A percentile compares a stretch with the other conserved stretches of the same genome.
phyloP scores from a whole-genome alignment of 1,140 invertebrate species.

The Psix sp. region DNA sequence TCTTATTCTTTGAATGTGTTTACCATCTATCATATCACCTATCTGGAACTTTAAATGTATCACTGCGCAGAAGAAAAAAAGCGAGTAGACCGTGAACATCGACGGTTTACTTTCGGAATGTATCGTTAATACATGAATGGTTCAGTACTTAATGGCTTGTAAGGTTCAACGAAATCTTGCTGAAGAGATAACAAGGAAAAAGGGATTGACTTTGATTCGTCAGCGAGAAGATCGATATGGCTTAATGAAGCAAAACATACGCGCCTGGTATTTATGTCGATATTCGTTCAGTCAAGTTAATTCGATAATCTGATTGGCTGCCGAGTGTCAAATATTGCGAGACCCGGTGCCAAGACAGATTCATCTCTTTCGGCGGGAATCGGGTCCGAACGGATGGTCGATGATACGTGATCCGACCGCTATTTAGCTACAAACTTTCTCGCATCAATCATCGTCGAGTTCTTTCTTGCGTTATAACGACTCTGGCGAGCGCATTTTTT shows the following conservation, averaged over 20 bases:
- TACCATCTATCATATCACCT: no score
- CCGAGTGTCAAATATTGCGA: conserved; percentile 73
- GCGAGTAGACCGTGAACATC: no score
- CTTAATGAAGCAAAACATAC: conserved; percentile 50
- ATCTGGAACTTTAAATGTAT: no score
- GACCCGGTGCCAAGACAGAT: conserved; percentile 63
- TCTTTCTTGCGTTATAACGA: conserved; percentile 18
- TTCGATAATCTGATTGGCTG: conserved; percentile 75
- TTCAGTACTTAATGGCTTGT: no score
- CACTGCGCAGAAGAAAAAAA: no score
- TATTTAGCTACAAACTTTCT: conserved; percentile 51
- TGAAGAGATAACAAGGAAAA: no score
- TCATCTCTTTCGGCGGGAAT: conserved; percentile 50
- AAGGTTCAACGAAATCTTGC: no score
- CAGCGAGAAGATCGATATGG: conserved; percentile 34
- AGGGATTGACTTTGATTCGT: conserved; percentile 31
- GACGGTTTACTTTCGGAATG: no score
- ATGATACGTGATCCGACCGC: conserved; percentile 56
- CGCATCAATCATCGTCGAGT: conserved; percentile 50
- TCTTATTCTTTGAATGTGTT: no score
- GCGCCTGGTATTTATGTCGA: conserved; percentile 50
- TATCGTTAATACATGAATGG: no score
- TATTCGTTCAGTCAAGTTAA: conserved; percentile 66
- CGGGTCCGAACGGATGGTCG: conserved; percentile 28
- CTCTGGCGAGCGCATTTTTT: conserved; percentile 22